Evolutionary conservation across 2,888 invertebrate genomes (phyloP).

Genomic region (Conistra vaccinii): DNA sequence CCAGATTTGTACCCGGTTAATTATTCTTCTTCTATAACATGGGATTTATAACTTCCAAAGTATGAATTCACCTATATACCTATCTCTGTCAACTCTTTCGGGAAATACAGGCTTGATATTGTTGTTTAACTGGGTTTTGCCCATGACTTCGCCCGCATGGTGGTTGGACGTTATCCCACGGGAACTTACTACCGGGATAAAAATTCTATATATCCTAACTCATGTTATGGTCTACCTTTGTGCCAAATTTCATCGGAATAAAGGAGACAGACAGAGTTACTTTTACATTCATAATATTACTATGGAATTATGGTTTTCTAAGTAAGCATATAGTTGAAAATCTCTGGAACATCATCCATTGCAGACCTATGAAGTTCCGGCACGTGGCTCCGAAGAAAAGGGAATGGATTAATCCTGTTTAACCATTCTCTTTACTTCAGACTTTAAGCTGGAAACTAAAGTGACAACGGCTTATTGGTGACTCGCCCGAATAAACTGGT

Average conservation of each 20-base stretch:
- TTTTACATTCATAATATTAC: neutral
- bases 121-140: neutral
- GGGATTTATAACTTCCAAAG: neutral
- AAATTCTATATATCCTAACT: neutral
- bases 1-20: neutral
- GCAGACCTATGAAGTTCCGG: neutral
- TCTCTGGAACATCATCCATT: neutral
- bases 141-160: neutral
- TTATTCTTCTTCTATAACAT: neutral
- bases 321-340: neutral
- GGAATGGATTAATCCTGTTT: slow-evolving; percentile 11
- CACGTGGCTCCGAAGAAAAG: neutral
- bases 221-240: neutral
- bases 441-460: neutral
- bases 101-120: neutral
- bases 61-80: neutral
- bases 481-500: too few species aligned
- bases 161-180: neutral
- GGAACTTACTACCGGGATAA: neutral
- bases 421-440: too few species aligned
- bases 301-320: neutral
- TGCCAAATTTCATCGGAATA: neutral
- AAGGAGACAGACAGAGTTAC: neutral
- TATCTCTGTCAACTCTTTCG: neutral
- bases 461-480: too few species aligned